Evolutionary conservation across 1,140 invertebrate genomes (phyloP).

Genomic region (Aradophagus sp.): DNA sequence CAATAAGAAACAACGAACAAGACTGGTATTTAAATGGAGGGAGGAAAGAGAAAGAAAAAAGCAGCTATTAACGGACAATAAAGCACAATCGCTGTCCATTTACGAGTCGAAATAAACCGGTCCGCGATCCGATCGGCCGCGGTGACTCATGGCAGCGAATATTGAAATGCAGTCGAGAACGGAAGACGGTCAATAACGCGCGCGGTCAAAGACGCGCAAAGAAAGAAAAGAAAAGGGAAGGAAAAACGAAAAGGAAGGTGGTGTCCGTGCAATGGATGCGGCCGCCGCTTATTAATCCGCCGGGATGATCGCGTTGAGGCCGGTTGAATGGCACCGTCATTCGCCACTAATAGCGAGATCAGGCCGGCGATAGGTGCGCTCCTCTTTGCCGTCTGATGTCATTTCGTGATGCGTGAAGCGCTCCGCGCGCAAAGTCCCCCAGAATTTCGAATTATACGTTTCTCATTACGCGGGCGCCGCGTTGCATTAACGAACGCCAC

Average conservation of each 20-base stretch:
- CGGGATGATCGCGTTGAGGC: conserved; percentile 39
- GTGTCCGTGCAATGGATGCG: conserved; percentile 15
- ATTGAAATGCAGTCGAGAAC: conserved; percentile 38
- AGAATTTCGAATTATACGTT: too few relatives aligned
- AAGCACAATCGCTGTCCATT: conserved; percentile 37
- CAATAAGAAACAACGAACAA: too few relatives aligned
- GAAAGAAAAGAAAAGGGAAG: conserved; percentile 9
- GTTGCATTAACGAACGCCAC: too few relatives aligned
- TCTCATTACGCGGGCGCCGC: too few relatives aligned
- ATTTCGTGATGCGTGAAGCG: too few relatives aligned
- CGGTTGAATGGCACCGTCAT: conserved; percentile 43
- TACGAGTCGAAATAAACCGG: conserved; percentile 46
- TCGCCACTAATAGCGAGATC: too few relatives aligned
- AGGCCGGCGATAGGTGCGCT: too few relatives aligned
- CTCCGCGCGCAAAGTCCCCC: too few relatives aligned
- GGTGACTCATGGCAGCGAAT: conserved; percentile 39
- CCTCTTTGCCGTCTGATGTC: too few relatives aligned
- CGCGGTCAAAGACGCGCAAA: conserved; percentile 34
- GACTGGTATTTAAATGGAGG: conserved; percentile 13
- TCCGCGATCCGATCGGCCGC: conserved; percentile 44
- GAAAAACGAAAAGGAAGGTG: too few relatives aligned
- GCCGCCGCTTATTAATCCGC: conserved; percentile 42
- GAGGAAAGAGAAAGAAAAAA: conserved; percentile 22
- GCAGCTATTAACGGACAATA: conserved; percentile 27
- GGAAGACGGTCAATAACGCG: conserved; percentile 41